A percentile compares a stretch with the other conserved stretches of the same genome.
These are phyloP conservation scores for Byasa hedistus DNA, from an alignment of 2,888 invertebrate species.

Conservation along the genomic window DNA sequence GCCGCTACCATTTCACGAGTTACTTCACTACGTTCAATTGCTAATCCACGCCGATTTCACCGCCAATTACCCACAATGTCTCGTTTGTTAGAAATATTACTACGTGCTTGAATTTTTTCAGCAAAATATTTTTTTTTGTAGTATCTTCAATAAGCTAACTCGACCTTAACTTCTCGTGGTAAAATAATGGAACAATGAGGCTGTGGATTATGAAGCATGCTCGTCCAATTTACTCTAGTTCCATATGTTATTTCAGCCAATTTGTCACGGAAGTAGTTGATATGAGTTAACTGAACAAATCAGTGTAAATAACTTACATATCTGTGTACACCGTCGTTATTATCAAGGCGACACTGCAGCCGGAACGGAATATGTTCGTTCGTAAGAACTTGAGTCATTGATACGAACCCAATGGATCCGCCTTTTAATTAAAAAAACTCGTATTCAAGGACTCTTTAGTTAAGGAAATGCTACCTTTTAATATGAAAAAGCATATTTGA, in stretches of 20 bases:
- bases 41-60: slow-evolving; percentile 19
- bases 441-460: slow-evolving; percentile 14
- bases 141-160: too few relatives aligned
- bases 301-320: slow-evolving; percentile 6
- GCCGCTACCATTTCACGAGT: slow-evolving; percentile 14
- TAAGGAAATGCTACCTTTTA: not conserved
- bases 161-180: too few relatives aligned
- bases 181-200: too few relatives aligned
- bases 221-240: too few relatives aligned
- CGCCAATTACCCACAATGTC: slow-evolving; percentile 23
- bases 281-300: not conserved
- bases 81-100: slow-evolving; percentile 15
- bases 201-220: too few relatives aligned
- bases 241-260: too few relatives aligned
- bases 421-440: slow-evolving; percentile 17
- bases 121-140: not conserved
- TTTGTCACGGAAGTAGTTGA: too few relatives aligned
- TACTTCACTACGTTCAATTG: slow-evolving; percentile 19
- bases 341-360: slow-evolving; percentile 9
- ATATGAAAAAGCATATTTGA: not conserved
- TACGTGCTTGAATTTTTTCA: slow-evolving; percentile 5
- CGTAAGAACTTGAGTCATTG: slow-evolving; percentile 27
- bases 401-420: slow-evolving; percentile 24
- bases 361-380: slow-evolving; percentile 25
- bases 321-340: slow-evolving; percentile 6